Evolutionary conservation across 2,888 invertebrate species (phyloP).

Genomic region (Trachelus stipa): DNA sequence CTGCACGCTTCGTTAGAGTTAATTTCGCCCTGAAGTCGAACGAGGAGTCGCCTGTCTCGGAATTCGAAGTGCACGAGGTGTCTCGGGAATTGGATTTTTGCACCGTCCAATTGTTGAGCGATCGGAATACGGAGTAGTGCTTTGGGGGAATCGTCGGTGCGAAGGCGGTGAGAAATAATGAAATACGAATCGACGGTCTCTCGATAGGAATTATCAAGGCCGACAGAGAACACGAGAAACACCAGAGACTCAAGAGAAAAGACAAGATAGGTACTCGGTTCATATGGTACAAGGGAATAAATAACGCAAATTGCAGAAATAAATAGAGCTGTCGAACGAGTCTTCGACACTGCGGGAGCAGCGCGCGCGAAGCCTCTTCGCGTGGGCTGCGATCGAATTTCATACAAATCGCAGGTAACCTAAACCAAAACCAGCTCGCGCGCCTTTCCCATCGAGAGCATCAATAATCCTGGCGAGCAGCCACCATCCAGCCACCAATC

Average conservation of each 20-base stretch:
- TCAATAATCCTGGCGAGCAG: conserved; percentile 46
- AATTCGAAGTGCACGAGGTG: too few species aligned
- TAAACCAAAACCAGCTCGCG: conserved; percentile 55
- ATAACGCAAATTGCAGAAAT: conserved; percentile 49
- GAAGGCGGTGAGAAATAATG: too few species aligned
- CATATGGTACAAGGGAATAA: conserved; percentile 31
- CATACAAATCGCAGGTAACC: conserved; percentile 63
- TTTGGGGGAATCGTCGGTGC: too few species aligned
- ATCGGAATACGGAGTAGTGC: too few species aligned
- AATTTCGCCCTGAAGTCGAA: not conserved
- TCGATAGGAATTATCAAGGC: conserved; percentile 35
- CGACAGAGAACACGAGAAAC: conserved; percentile 28
- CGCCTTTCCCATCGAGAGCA: conserved; percentile 40
- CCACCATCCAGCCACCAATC: conserved; percentile 2
- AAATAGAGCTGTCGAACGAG: conserved; percentile 58
- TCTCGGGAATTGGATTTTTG: too few species aligned
- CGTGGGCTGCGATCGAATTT: conserved; percentile 56
- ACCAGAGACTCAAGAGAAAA: not conserved
- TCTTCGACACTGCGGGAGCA: conserved; percentile 37
- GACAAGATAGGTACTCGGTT: conserved; percentile 14
- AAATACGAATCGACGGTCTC: conserved; percentile 11
- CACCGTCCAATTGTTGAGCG: too few species aligned
- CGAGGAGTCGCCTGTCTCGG: too few species aligned
- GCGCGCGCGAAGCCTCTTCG: conserved; percentile 22
- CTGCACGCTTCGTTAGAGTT: conserved; percentile 52